Evolutionary conservation across 2,888 invertebrate species (phyloP).

Genomic region (Caenorhabditis sp.): DNA sequence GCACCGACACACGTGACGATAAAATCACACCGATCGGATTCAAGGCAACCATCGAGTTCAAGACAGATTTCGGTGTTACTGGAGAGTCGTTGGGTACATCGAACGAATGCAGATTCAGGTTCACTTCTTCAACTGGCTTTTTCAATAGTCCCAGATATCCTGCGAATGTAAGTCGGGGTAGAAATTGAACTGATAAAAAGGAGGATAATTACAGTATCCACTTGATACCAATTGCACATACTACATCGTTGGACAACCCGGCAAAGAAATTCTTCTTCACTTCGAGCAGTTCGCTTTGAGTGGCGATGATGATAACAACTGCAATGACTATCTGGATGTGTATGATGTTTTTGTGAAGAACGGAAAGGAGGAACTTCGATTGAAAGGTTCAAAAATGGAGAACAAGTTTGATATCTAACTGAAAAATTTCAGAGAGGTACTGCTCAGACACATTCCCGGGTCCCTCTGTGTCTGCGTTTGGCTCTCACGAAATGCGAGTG

Average conservation of each 20-base stretch:
- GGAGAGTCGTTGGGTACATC: conserved; percentile 84
- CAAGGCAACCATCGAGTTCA: conserved; percentile 84
- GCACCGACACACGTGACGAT: conserved; percentile 74
- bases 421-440: conserved; percentile 87
- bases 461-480: conserved; percentile 93
- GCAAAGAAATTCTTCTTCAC: conserved; percentile 80
- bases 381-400: conserved; percentile 41
- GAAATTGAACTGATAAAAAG: background rate
- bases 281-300: conserved; percentile 82
- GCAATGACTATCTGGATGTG: conserved; percentile 81
- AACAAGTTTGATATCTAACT: too few relatives aligned
- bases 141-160: conserved; percentile 85
- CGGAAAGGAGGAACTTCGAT: conserved; percentile 60
- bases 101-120: conserved; percentile 84
- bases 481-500: conserved; percentile 92
- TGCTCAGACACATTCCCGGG: conserved; percentile 95
- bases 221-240: conserved; percentile 84
- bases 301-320: conserved; percentile 68
- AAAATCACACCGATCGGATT: conserved; percentile 82
- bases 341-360: conserved; percentile 78
- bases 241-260: conserved; percentile 83
- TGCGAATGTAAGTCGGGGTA: conserved; percentile 77
- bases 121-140: conserved; percentile 83
- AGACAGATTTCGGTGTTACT: conserved; percentile 85
- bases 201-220: conserved; percentile 83